Evolutionary conservation across 2,113 vertebrate genomes (phyloP).

Genomic region (Dicrurus megarhynchus): DNA sequence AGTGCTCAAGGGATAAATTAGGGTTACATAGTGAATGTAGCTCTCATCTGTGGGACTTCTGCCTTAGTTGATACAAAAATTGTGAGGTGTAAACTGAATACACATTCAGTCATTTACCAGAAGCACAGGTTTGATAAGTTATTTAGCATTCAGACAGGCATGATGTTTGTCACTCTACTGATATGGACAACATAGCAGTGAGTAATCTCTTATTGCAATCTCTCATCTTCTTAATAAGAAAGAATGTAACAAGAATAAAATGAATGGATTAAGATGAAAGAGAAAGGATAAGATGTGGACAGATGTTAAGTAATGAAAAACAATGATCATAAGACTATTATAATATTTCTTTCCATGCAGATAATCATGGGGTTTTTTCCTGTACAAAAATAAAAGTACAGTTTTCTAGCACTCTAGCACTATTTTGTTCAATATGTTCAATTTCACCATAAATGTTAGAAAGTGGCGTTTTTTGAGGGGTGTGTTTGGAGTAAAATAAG

Average conservation of each 20-base stretch:
- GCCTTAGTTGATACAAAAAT: background rate
- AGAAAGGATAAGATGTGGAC: background rate
- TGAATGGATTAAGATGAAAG: background rate
- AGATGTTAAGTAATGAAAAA: background rate
- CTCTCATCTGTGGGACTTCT: background rate
- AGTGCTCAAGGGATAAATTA: background rate
- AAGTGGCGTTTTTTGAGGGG: rapidly evolving
- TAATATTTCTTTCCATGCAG: background rate
- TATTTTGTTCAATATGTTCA: background rate
- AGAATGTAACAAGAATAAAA: background rate
- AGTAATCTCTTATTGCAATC: background rate
- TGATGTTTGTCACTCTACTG: background rate
- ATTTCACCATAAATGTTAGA: background rate
- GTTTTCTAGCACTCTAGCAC: background rate
- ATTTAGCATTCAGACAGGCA: background rate
- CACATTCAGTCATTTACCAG: background rate
- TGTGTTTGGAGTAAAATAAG: background rate
- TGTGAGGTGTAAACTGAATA: background rate
- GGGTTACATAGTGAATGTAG: background rate
- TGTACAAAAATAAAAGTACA: background rate
- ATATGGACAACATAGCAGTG: background rate
- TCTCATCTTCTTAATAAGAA: background rate
- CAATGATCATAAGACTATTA: background rate
- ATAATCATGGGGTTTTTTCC: background rate
- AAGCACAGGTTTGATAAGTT: background rate